A percentile compares a stretch with the other conserved stretches of the same genome.
Conservation (phyloP, 92 coral and sea anemone species). For the Heliopora coerulea region DNA sequence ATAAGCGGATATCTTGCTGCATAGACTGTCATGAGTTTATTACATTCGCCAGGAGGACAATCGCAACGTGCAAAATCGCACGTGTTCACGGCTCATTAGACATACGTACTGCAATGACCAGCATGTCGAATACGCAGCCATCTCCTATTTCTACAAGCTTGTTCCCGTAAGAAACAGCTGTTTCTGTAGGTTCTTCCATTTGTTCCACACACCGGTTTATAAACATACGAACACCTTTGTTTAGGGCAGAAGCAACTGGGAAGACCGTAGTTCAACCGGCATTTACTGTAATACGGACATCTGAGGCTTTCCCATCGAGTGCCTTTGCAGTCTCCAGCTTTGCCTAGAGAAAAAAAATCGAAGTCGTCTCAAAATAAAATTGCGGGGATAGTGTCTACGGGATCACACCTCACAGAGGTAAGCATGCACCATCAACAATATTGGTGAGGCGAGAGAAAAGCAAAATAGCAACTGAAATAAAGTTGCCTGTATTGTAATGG, state of each 20-base stretch:
- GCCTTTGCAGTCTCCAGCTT: conserved; percentile 16
- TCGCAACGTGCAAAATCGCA: too few relatives aligned
- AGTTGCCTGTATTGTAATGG: too few relatives aligned
- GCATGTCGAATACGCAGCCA: not conserved
- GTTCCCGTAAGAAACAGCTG: conserved; percentile 8
- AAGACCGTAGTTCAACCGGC: conserved; percentile 49
- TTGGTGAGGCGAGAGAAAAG: too few relatives aligned
- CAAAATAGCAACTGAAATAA: too few relatives aligned
- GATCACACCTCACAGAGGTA: too few relatives aligned
- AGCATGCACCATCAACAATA: too few relatives aligned
- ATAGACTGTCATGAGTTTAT: too few relatives aligned
- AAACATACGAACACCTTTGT: conserved; percentile 5
- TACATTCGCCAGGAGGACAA: too few relatives aligned
- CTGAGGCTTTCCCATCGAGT: conserved; percentile 17
- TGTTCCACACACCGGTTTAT: conserved; percentile 30
- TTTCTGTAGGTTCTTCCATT: conserved; percentile 18
- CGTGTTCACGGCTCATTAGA: too few relatives aligned
- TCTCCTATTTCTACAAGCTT: conserved; percentile 2
- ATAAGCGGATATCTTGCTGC: too few relatives aligned
- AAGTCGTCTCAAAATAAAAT: too few relatives aligned
- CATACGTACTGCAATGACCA: conserved; percentile 35
- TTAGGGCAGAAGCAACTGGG: conserved; percentile 70
- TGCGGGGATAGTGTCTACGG: too few relatives aligned
- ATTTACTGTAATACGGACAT: conserved; percentile 53
- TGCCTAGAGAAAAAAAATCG: conserved; percentile 16